phyloP scores from a whole-genome alignment of 2,888 invertebrate species.

The Melanchra persicariae region DNA sequence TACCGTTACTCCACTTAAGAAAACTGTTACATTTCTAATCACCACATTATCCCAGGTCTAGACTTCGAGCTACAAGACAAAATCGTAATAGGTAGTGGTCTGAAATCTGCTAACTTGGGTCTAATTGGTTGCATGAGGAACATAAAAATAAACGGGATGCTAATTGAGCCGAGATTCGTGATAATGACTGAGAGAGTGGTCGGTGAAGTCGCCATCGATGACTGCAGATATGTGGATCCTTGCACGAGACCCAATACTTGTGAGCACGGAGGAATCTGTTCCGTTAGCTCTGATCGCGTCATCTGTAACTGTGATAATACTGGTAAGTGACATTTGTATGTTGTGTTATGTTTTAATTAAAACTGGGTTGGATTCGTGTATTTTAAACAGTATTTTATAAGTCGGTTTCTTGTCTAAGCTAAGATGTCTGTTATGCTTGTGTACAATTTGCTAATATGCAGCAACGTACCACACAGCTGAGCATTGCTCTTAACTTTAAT shows the following conservation, averaged over 20 bases:
- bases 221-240: conserved; percentile 97
- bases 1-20: conserved; percentile 13
- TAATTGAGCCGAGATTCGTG: conserved; percentile 95
- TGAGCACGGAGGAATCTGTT: conserved; percentile 97
- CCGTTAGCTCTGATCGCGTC: conserved; percentile 96
- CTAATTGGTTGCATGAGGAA: conserved; percentile 98
- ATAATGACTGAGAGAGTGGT: conserved; percentile 96
- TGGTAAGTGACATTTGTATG: conserved; percentile 79
- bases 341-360: not conserved
- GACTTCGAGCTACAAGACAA: conserved; percentile 93
- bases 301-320: conserved; percentile 97
- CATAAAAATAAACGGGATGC: conserved; percentile 95
- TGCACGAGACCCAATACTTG: conserved; percentile 97
- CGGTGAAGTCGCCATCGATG: conserved; percentile 97
- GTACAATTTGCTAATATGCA: not conserved
- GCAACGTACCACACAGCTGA: not conserved
- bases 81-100: conserved; percentile 95
- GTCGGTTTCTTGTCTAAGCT: too few species aligned
- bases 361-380: too few species aligned
- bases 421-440: not conserved
- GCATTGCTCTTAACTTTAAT: not conserved
- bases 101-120: conserved; percentile 93
- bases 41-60: conserved; percentile 80
- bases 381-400: too few species aligned
- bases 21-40: conserved; percentile 30